phyloP scores from a whole-genome alignment of 2,888 invertebrate species.

The Leptinotarsa rubiginosa region DNA sequence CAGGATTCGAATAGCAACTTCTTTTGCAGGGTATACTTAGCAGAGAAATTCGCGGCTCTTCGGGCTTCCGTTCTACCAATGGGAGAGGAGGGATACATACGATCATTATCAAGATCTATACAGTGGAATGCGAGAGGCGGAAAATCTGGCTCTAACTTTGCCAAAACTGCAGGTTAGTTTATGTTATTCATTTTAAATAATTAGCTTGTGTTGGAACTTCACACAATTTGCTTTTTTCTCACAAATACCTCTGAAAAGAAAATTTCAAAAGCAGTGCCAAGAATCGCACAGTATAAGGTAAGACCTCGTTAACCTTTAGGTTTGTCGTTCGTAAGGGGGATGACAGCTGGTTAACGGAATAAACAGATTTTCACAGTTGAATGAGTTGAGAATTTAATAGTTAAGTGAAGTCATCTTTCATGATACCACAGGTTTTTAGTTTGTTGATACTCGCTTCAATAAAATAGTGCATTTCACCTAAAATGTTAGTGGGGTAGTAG shows the following conservation, averaged over 20 bases:
- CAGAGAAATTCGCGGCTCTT: constrained; percentile 88
- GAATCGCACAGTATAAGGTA: too few relatives aligned
- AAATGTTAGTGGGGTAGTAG: too few relatives aligned
- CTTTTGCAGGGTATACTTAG: constrained; percentile 91
- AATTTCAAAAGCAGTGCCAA: too few relatives aligned
- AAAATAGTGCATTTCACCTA: too few relatives aligned
- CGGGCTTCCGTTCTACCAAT: constrained; percentile 67
- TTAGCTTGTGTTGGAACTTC: background rate
- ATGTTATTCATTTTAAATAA: constrained; percentile 3
- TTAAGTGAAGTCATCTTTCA: too few relatives aligned
- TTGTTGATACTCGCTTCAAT: too few relatives aligned
- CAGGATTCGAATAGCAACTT: constrained; percentile 81
- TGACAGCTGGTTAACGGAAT: too few relatives aligned
- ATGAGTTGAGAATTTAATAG: too few relatives aligned
- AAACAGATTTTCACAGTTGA: too few relatives aligned
- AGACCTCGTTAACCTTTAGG: too few relatives aligned
- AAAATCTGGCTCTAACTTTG: constrained; percentile 96
- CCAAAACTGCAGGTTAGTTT: constrained; percentile 85
- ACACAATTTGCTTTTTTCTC: background rate
- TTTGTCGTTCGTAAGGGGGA: too few relatives aligned
- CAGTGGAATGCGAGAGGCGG: constrained; percentile 96
- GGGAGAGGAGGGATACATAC: constrained; percentile 82
- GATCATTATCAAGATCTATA: constrained; percentile 86
- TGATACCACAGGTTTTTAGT: too few relatives aligned
- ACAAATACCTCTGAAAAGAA: background rate